Evolutionary conservation across 2,888 invertebrate species (phyloP), one percentile per base, ranked within the genome.

Genomic region (Temnothorax ravouxi): DNA sequence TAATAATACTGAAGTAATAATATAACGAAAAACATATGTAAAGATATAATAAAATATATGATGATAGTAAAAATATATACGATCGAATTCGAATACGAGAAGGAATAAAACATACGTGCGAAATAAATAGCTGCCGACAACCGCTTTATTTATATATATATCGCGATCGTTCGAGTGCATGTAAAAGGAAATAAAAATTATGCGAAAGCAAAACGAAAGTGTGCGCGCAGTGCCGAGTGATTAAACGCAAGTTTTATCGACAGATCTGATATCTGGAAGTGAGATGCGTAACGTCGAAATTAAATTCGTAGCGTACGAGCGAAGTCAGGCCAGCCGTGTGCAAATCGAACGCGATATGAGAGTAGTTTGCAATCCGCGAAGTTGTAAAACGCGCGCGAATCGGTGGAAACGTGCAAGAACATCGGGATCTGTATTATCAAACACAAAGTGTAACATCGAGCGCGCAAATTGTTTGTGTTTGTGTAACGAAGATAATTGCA

Each of bases 161-260:
- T 59, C 67, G 59, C 41, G 21, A 61, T 62, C 62, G 18, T 29
- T 61, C 25, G 75, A 84, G 66, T 34, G 5, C 13, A 25, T 41
- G 52, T 29, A 25, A 47, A 54, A 54, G 25, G 21, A 25, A 67
- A n/a, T 64, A 66, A 79, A 69, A 77, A n/a, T 1, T 61, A 67
- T 52, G 34, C 47, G 66, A 59, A 50, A 52, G 50, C 41, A 54
- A 79, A 77, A 59, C 47, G 72, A 67, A 74, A 21, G 54, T n/a
- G 41, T n/a, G 61, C 44, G 29, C 13, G 54, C 54, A 34, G 71
- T 21, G 54, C 44, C 13, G 69, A 56, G 21, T 50, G 62, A 83
- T 79, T 80, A 69, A 83, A 80, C 80, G 52, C 50, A 64, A 71
- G 71, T 67, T 83, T 83, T 61, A 74, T 82, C 62, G 74, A 84